Percentiles rank a stretch among this genome's conserved stretches.
Evolutionary conservation across 1,140 invertebrate genomes (phyloP).

Genomic region (Saccostrea glomerata): DNA sequence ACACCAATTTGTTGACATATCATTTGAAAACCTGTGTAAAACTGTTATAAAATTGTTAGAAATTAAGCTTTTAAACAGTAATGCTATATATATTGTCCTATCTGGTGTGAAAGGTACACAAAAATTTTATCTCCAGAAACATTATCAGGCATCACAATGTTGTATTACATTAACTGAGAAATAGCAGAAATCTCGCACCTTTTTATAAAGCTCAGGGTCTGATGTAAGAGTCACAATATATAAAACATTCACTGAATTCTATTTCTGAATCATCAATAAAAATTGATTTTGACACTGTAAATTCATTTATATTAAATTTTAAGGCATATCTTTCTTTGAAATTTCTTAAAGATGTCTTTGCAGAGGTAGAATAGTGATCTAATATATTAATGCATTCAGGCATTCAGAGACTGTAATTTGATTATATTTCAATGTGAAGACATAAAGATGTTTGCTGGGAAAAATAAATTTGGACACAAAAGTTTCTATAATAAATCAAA

Average conservation of each 20-base stretch:
- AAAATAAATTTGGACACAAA: conserved; percentile 9
- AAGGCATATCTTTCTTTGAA: background rate
- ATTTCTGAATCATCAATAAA: no score
- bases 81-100: background rate
- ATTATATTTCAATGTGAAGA: background rate
- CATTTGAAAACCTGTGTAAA: background rate
- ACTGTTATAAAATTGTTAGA: background rate
- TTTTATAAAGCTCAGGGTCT: no score
- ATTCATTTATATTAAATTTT: background rate
- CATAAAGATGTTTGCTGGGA: conserved; percentile 12
- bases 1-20: background rate
- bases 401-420: background rate
- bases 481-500: conserved; percentile 10
- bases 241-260: no score
- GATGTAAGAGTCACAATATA: no score
- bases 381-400: conserved; percentile 1
- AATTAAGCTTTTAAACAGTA: background rate
- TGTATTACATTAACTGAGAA: background rate
- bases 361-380: background rate
- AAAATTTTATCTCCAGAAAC: background rate
- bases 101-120: background rate
- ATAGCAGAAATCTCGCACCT: background rate
- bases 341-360: background rate
- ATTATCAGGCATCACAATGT: background rate
- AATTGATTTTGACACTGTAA: background rate